phyloP scores from a whole-genome alignment of 2,888 invertebrate species.

The Agrenia bidenticulata region DNA sequence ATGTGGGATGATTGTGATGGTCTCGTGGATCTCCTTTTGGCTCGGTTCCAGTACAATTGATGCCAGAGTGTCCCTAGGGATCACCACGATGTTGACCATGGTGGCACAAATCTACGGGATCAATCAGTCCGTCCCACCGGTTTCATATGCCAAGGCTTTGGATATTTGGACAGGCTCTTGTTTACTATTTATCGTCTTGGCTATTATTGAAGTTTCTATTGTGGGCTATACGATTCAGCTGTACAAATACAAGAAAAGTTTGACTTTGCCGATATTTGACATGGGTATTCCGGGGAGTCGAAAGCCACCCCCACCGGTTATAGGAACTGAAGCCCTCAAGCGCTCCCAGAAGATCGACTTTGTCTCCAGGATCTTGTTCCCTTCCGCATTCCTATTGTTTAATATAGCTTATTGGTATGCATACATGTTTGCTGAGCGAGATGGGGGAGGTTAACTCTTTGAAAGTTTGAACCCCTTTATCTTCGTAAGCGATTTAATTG shows the following conservation, averaged over 20 bases:
- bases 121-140: constrained; percentile 59
- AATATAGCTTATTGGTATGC: constrained; percentile 31
- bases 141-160: constrained; percentile 61
- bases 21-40: constrained; percentile 40
- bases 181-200: constrained; percentile 60
- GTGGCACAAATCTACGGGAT: constrained; percentile 51
- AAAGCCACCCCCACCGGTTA: neutral
- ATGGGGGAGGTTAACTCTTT: neutral
- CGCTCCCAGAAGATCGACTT: constrained; percentile 18
- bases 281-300: neutral
- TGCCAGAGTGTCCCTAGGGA: constrained; percentile 35
- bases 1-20: constrained; percentile 9
- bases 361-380: constrained; percentile 23
- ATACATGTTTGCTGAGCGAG: constrained; percentile 6
- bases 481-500: too few species aligned
- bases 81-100: constrained; percentile 34
- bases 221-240: constrained; percentile 57
- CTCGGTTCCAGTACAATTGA: constrained; percentile 33
- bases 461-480: neutral
- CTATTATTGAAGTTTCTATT: constrained; percentile 60
- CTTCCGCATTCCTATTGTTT: constrained; percentile 19
- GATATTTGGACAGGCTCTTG: constrained; percentile 59
- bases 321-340: neutral
- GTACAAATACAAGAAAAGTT: constrained; percentile 6
- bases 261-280: neutral